A percentile compares a stretch with the other conserved stretches of the same genome.
Evolutionary conservation across 1,140 invertebrate species (phyloP).

Genomic region (Atopsyche davidsoni): DNA sequence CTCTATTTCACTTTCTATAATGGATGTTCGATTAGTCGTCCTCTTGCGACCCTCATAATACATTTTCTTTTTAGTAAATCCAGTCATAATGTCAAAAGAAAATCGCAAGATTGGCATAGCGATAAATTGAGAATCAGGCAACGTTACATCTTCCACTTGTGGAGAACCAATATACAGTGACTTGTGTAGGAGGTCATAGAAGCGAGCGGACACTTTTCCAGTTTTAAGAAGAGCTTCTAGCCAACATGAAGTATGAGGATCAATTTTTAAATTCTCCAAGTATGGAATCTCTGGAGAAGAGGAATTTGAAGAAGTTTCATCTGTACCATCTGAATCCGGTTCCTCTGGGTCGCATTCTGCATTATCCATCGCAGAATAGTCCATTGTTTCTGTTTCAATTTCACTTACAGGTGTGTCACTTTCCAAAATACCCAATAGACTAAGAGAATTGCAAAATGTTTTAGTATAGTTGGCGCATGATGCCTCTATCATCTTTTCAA

Average conservation of each 20-base stretch:
- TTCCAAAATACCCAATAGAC: conserved; percentile 46
- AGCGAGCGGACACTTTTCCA: conserved; percentile 28
- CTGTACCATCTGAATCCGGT: conserved; percentile 14
- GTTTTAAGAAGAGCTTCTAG: conserved; percentile 19
- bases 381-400: conserved; percentile 16
- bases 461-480: conserved; percentile 58
- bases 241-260: conserved; percentile 11
- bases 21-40: conserved; percentile 9
- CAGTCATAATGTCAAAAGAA: conserved; percentile 58
- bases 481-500: conserved; percentile 52
- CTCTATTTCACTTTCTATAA: neutral
- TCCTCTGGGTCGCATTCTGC: conserved; percentile 20
- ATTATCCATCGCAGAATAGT: conserved; percentile 16
- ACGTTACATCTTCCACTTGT: conserved; percentile 65
- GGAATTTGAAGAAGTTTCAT: conserved; percentile 1
- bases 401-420: conserved; percentile 9
- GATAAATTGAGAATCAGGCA: conserved; percentile 54
- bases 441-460: conserved; percentile 49
- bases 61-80: conserved; percentile 38
- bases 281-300: neutral
- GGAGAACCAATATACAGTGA: conserved; percentile 57
- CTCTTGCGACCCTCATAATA: conserved; percentile 29
- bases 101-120: conserved; percentile 58
- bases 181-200: conserved; percentile 24
- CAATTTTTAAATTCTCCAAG: conserved; percentile 13